phyloP scores from a whole-genome alignment of 2,113 vertebrate genomes.

The Macquaria australasica region DNA sequence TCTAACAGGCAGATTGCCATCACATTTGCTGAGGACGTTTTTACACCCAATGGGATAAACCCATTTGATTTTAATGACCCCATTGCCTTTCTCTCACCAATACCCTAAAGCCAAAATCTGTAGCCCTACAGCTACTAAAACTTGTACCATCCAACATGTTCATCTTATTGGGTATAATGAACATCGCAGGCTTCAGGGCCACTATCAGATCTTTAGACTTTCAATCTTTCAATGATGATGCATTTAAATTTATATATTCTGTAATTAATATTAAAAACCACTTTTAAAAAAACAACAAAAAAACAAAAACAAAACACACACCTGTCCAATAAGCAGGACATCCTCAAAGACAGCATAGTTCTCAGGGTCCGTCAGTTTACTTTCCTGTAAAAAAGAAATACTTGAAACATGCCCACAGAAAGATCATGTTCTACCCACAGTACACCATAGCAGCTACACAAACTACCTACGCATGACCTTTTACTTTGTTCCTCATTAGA shows the following conservation, averaged over 20 bases:
- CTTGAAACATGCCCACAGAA: neutral
- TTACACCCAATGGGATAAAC: neutral
- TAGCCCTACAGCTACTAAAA: neutral
- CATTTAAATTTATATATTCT: neutral
- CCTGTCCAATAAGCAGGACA: slow-evolving; percentile 82
- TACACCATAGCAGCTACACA: neutral
- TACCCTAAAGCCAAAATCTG: neutral
- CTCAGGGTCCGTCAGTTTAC: neutral
- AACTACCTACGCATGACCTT: neutral
- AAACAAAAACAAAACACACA: slow-evolving; percentile 47
- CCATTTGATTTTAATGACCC: neutral
- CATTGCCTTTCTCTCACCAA: neutral
- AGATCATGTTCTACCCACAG: neutral
- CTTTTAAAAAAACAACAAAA: neutral
- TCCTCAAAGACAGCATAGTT: slow-evolving; percentile 67
- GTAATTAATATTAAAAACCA: neutral
- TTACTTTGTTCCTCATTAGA: neutral
- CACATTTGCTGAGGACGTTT: neutral
- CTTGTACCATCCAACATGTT: neutral
- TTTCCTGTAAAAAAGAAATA: slow-evolving; percentile 49
- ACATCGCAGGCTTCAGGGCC: no score
- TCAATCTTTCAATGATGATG: neutral
- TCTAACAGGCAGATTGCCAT: neutral
- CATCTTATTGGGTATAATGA: neutral
- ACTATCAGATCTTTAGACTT: neutral